Evolutionary conservation across 2,888 invertebrate species (phyloP).

Genomic region (Cremastinae sp.): DNA sequence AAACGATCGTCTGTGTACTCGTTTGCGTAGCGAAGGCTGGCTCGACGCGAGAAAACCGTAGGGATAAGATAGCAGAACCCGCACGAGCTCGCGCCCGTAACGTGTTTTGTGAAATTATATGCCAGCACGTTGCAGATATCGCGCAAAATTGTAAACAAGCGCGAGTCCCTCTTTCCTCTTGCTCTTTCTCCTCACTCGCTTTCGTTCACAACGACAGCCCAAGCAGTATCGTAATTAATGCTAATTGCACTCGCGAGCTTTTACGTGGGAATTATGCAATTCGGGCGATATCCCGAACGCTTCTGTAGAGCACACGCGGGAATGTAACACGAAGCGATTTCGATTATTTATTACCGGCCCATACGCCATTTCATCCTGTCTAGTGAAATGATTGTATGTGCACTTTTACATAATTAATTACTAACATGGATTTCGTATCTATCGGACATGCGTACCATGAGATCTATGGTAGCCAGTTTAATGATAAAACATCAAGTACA

Average conservation of each 20-base stretch:
- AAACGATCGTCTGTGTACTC: conserved; percentile 4
- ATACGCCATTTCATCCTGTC: conserved; percentile 40
- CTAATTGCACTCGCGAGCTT: conserved; percentile 71
- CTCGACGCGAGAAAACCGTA: conserved; percentile 57
- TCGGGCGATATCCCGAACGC: conserved; percentile 66
- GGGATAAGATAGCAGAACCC: conserved; percentile 69
- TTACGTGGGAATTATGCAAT: conserved; percentile 69
- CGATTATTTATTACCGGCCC: conserved; percentile 59
- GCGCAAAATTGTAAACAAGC: conserved; percentile 73
- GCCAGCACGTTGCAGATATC: conserved; percentile 59
- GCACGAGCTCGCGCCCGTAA: conserved; percentile 46
- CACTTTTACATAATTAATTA: conserved; percentile 58
- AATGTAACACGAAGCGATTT: conserved; percentile 58
- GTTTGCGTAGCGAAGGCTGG: conserved; percentile 14
- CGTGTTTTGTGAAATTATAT: conserved; percentile 68
- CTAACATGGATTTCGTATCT: conserved; percentile 43
- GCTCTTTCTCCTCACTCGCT: conserved; percentile 20
- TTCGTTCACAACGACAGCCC: conserved; percentile 59
- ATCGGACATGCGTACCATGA: conserved; percentile 45
- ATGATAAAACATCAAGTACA: background rate
- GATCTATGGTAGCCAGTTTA: conserved; percentile 23
- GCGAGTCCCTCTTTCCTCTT: conserved; percentile 31
- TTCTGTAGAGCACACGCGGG: conserved; percentile 53
- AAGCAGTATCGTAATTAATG: conserved; percentile 75
- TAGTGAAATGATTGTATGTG: conserved; percentile 44